Evolutionary conservation across 2,113 vertebrate genomes (phyloP), one percentile per base, ranked within the genome.

Genomic region (Gallinago media): DNA sequence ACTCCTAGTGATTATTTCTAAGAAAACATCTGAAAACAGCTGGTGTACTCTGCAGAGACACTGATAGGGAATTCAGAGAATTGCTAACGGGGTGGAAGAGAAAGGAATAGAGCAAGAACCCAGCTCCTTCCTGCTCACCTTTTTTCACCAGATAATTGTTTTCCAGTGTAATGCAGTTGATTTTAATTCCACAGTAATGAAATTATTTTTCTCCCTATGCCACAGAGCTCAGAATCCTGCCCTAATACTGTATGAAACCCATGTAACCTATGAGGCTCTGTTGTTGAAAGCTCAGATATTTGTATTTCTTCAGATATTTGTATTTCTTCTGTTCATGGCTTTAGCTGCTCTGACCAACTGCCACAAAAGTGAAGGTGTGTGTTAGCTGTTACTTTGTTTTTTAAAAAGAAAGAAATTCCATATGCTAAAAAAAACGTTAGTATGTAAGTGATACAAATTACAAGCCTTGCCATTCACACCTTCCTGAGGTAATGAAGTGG

Each of bases 391-490:
- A 22, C 15, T 80, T 26, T 19, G 36, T 5, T 56, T 83, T 55
- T 34, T 19, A 15, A 26, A 58, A 85, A 59, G 15, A 76, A 92
- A 93, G 6, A 77, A 72, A 82, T 47, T 78, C 20, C 32, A 25
- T 85, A 4, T 46, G 52, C 44, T 89, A 93, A 92, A 56, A 56
- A 56, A 92, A 88, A 25, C 0, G 0, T 38, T 84, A 56, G 19
- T 74, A 36, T 84, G 67, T 90, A 85, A 86, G 56, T 81, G 79
- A 72, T 86, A 85, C 79, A 85, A 88, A 89, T 88, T 77, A 75
- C 68, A 94, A 93, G 38, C 29, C 56, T 93, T 74, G 75, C 82
- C 82, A 63, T 92, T 93, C 83, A 84, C 66, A 91, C 76, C 94
- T 93, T 79, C 49, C n/a, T 3, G 4, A 83, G 50, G 65, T 87